These are phyloP conservation scores for Reticulitermes lucifugus DNA, from an alignment of 2,888 invertebrate species.

Conservation along the genomic window DNA sequence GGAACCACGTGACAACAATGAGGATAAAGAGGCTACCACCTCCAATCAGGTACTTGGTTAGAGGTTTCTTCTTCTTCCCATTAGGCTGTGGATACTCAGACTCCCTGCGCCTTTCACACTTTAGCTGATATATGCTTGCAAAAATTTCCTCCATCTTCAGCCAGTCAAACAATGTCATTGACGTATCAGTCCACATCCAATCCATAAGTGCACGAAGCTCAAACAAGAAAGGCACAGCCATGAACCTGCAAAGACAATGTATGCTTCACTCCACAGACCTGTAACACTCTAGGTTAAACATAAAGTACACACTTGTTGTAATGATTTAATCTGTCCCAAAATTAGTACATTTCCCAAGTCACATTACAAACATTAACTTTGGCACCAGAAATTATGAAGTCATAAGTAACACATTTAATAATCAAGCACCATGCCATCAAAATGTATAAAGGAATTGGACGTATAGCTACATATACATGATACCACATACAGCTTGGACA, in stretches of 20 bases:
- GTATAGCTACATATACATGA: too few relatives aligned
- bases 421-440: too few relatives aligned
- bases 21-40: slow-evolving; percentile 88
- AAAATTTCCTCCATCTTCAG: slow-evolving; percentile 99
- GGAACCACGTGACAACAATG: slow-evolving; percentile 97
- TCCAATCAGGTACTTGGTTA: slow-evolving; percentile 91
- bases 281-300: too few relatives aligned
- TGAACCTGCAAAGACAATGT: slow-evolving; percentile 73
- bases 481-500: too few relatives aligned
- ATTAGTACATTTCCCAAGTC: too few relatives aligned
- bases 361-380: too few relatives aligned
- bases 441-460: too few relatives aligned
- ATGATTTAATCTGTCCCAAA: too few relatives aligned
- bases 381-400: too few relatives aligned
- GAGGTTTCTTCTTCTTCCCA: slow-evolving; percentile 83
- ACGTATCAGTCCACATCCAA: slow-evolving; percentile 99
- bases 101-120: slow-evolving; percentile 89
- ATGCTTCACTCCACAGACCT: neutral
- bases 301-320: too few relatives aligned
- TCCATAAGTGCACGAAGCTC: slow-evolving; percentile 98
- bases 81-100: slow-evolving; percentile 92
- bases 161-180: slow-evolving; percentile 98
- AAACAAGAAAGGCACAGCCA: slow-evolving; percentile 96
- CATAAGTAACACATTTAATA: too few relatives aligned
- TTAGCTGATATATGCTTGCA: slow-evolving; percentile 93